Percentiles rank a stretch among this genome's conserved stretches.
Conservation (phyloP, 2,113 vertebrate species). For the Phyllostomus discolor region DNA sequence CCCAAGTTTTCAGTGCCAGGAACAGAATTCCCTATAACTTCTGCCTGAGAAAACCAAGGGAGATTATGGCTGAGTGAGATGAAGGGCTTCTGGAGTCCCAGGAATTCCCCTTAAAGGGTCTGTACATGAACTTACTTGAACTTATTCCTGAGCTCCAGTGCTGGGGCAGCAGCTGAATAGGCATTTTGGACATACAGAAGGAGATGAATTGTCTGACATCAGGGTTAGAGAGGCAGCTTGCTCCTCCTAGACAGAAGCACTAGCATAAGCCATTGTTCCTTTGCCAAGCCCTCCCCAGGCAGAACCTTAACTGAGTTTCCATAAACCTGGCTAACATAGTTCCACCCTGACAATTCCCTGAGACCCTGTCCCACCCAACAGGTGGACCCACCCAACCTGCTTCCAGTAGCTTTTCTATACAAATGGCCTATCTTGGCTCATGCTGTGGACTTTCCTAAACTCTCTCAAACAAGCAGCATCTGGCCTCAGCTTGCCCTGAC, state of each 20-base stretch:
- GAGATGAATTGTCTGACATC: not conserved
- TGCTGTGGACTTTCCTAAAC: not conserved
- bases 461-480: not conserved
- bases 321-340: not conserved
- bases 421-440: not conserved
- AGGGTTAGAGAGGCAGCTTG: not conserved
- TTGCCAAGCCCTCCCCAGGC: not conserved
- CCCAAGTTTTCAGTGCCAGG: not conserved
- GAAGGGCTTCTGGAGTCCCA: not conserved
- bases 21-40: not conserved
- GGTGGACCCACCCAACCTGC: not conserved
- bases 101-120: not conserved
- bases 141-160: not conserved
- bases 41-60: not conserved
- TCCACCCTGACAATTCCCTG: not conserved
- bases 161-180: not conserved
- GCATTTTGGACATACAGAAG: not conserved
- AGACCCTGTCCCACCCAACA: not conserved
- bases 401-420: not conserved
- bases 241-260: not conserved
- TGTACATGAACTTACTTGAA: not conserved
- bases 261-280: not conserved
- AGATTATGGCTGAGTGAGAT: not conserved
- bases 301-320: not conserved
- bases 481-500: not conserved